Percentiles rank a stretch among this genome's conserved stretches.
These are phyloP conservation scores for human DNA, from an alignment of 2,113 vertebrate genomes.

Conservation along the genomic window DNA sequence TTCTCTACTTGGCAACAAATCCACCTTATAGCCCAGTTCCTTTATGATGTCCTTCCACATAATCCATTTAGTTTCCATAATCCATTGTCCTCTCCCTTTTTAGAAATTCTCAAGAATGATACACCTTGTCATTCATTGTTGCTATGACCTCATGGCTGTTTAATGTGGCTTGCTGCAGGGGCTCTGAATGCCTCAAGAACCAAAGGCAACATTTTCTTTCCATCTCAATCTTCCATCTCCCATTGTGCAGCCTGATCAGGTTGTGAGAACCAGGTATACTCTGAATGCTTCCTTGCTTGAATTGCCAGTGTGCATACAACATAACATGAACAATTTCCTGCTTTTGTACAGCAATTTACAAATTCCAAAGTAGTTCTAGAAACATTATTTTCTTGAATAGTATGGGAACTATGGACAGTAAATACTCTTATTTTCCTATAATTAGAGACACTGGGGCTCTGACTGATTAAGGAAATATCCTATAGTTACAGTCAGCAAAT, in stretches of 20 bases:
- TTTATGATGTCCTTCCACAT: neutral
- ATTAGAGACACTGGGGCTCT: neutral
- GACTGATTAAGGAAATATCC: neutral
- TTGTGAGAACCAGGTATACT: neutral
- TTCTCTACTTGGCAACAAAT: neutral
- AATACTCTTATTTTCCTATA: neutral
- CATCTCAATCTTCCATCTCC: neutral
- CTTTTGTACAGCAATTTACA: neutral
- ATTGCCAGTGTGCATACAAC: neutral
- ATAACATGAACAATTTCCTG: neutral
- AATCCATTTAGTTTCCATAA: neutral
- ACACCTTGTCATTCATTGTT: neutral
- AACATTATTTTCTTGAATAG: neutral
- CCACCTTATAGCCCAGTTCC: accelerated
- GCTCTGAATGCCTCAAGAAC: neutral
- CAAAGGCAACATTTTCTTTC: neutral
- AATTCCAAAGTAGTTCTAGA: neutral
- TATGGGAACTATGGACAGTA: neutral
- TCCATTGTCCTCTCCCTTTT: neutral
- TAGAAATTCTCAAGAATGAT: neutral
- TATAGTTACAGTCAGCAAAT: neutral
- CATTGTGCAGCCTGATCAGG: neutral
- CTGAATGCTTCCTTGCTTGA: neutral
- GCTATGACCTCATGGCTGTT: neutral
- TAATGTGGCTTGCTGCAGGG: neutral